These are phyloP conservation scores for Hyperoodon ampullatus DNA, from an alignment of 2,113 vertebrate genomes.

Conservation along the genomic window DNA sequence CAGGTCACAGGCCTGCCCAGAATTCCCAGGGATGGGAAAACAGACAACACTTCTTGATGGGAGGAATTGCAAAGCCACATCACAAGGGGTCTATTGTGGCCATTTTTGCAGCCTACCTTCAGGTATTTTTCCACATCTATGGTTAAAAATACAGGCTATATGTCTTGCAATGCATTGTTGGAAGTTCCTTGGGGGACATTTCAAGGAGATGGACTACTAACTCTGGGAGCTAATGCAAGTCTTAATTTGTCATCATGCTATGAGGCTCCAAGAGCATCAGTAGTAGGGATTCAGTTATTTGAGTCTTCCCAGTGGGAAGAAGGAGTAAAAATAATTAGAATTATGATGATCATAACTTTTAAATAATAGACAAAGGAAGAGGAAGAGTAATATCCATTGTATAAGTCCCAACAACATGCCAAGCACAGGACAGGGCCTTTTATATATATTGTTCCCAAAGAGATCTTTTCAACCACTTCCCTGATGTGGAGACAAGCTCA, in stretches of 20 bases:
- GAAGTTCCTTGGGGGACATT: conserved; percentile 1
- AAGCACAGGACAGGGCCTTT: not conserved
- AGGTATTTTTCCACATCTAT: not conserved
- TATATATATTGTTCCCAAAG: not conserved
- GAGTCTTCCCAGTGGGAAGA: not conserved
- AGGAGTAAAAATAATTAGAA: conserved; percentile 21
- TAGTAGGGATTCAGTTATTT: not conserved
- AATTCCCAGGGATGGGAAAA: not conserved
- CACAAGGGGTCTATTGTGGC: not conserved
- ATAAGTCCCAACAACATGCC: not conserved
- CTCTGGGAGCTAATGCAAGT: not conserved
- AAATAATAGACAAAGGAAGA: conserved; percentile 27
- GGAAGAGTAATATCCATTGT: not conserved
- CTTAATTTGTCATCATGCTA: conserved; percentile 13
- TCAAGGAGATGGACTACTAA: conserved; percentile 2
- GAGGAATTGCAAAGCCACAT: not conserved
- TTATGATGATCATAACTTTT: not conserved
- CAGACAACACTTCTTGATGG: not conserved
- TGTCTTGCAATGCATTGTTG: not conserved
- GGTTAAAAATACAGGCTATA: not conserved
- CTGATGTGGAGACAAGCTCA: not conserved
- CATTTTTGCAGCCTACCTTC: not conserved
- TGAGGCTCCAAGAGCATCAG: not conserved
- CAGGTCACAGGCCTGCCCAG: not conserved
- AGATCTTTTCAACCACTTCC: not conserved